Evolutionary conservation across 2,888 invertebrate genomes (phyloP).

Genomic region (Lottia gigantea): DNA sequence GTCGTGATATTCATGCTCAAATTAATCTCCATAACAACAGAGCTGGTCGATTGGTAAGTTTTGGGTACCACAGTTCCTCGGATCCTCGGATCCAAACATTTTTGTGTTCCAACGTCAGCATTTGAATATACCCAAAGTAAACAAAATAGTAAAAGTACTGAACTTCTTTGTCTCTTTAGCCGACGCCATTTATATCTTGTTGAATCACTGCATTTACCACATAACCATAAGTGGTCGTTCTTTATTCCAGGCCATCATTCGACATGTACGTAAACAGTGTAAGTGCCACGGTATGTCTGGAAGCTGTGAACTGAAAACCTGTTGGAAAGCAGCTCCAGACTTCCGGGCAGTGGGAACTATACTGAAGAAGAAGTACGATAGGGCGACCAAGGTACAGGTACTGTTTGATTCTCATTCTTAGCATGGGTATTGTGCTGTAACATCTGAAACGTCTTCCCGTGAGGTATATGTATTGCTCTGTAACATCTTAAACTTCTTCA

Average conservation of each 20-base stretch:
- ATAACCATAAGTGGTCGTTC: background rate
- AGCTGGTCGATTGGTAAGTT: conserved; percentile 64
- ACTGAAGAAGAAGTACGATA: conserved; percentile 88
- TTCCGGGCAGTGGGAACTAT: conserved; percentile 92
- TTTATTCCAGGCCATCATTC: conserved; percentile 69
- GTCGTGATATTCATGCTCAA: conserved; percentile 64
- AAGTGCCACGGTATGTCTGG: conserved; percentile 97
- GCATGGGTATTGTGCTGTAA: background rate
- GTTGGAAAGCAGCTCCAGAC: conserved; percentile 94
- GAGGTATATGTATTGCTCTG: no score
- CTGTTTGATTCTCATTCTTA: conserved; percentile 13
- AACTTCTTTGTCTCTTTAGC: no score
- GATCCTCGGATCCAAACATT: no score
- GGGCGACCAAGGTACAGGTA: conserved; percentile 86
- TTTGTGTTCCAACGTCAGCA: no score
- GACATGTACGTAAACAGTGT: conserved; percentile 77
- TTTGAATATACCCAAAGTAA: no score
- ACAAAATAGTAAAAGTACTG: no score
- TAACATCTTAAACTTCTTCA: no score
- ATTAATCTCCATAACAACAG: conserved; percentile 67
- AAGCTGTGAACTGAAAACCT: conserved; percentile 93
- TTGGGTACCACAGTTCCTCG: background rate
- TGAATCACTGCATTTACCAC: no score
- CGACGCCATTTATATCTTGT: no score
- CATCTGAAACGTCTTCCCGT: no score